Base-by-base conservation (phyloP, 2,888 invertebrate species). In the Andrena marginata region DNA sequence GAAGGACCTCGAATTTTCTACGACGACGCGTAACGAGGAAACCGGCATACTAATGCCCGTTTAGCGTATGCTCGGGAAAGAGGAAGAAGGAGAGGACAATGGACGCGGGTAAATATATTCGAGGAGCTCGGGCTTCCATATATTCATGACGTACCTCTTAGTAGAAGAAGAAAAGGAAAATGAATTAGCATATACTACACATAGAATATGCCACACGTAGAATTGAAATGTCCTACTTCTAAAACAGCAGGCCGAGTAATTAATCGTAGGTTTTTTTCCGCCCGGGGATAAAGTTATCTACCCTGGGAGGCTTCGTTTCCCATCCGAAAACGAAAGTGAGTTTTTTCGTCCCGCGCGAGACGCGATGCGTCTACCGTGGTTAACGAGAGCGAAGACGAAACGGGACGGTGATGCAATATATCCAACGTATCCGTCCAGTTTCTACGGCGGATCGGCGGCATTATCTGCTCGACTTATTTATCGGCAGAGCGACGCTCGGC, bases 111-210 rank as follows among this genome's bases (percentile, higher is more conserved):
- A 86, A 77, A 79, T 80, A 86, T 86, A 86, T 86, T 81, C 79
- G 71, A 60, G 60, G 51, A 80, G 77, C 59, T 77, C 29, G 20
- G 51, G 60, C 60, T 80, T 82, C 74, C 77, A 87, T 85, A 76
- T 87, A 86, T 87, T 87, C 82, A 86, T 87, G 85, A 82, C 72
- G 42, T 26, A 56, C 49, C 29, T 77, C 69, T 80, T 76, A 75
- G 54, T n/a, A 2, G 4, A n/a, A 13, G n/a, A 56, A 67, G 23
- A 67, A 79, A 51, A 78, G 35, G 74, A 75, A 81, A 74, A 67
- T 80, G 71, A 64, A 86, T 86, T 87, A 85, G 77, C 82, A 80
- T 86, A 60, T 82, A 77, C 87, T 87, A 67, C 64, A 63, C 29
- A 20, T 16, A 29, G 42, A 23, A 56, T 62, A 13, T 3, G 56